Evolutionary conservation across 35 echinoderm and acorn worm genomes (phyloP).

Genomic region (Strongylocentrotus purpuratus): DNA sequence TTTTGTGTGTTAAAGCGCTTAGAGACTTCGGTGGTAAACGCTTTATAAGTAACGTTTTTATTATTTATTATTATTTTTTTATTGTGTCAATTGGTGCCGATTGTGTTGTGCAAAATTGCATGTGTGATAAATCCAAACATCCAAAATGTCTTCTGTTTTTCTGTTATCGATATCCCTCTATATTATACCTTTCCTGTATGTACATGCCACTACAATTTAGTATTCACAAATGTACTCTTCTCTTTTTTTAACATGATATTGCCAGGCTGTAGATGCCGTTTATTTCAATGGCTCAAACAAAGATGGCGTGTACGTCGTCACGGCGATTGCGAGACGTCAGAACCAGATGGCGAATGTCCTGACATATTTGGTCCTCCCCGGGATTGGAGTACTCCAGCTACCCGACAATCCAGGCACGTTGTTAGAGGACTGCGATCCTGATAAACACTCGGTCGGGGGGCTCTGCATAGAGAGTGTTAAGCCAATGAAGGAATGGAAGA

Average conservation of each 20-base stretch:
- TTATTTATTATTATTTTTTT: too few species aligned
- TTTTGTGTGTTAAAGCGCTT: too few species aligned
- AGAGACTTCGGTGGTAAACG: too few species aligned
- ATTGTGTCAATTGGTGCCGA: too few species aligned
- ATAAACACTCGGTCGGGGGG: conserved; percentile 33
- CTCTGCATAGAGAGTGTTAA: conserved; percentile 8
- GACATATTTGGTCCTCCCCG: conserved; percentile 32
- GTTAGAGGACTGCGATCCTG: conserved; percentile 43
- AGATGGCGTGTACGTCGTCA: conserved; percentile 54
- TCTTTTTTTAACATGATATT: neutral
- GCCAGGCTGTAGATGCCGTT: conserved; percentile 54
- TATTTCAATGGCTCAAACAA: conserved; percentile 60
- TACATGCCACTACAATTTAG: too few species aligned
- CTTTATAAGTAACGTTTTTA: too few species aligned
- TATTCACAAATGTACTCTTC: too few species aligned
- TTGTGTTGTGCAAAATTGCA: too few species aligned
- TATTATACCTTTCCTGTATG: too few species aligned
- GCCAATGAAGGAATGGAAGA: conserved; percentile 56
- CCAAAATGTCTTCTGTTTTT: too few species aligned
- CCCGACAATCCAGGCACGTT: conserved; percentile 38
- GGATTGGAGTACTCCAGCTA: conserved; percentile 29
- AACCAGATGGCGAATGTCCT: conserved; percentile 47
- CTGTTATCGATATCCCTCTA: too few species aligned
- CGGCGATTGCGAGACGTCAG: conserved; percentile 37
- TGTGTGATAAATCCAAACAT: too few species aligned